These are phyloP conservation scores for Empis stercorea DNA, from an alignment of 2,888 invertebrate species.

Conservation along the genomic window DNA sequence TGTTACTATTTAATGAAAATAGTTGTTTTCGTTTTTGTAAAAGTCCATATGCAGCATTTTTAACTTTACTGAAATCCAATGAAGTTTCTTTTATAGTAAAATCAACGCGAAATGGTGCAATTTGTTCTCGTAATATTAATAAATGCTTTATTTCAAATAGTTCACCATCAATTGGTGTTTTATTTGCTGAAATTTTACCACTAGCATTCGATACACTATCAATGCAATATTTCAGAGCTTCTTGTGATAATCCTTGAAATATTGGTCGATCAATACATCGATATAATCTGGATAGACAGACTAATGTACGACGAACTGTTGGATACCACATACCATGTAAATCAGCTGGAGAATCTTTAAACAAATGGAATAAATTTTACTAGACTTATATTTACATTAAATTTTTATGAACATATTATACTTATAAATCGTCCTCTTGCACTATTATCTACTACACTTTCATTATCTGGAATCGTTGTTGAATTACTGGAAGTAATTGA, in stretches of 20 bases:
- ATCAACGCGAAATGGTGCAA: constrained; percentile 94
- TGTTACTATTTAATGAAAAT: constrained; percentile 76
- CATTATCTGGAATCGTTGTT: constrained; percentile 58
- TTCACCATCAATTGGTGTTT: constrained; percentile 78
- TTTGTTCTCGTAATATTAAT: constrained; percentile 91
- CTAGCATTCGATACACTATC: constrained; percentile 77
- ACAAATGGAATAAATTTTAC: neutral
- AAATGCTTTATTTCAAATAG: constrained; percentile 98
- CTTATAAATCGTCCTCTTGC: constrained; percentile 28
- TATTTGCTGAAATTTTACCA: constrained; percentile 59
- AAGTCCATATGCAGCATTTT: constrained; percentile 66
- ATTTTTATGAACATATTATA: constrained; percentile 11
- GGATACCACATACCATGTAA: constrained; percentile 99
- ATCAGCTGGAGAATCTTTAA: constrained; percentile 74
- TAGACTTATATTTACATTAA: too few species aligned
- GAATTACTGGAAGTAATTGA: constrained; percentile 56
- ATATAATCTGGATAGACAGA: constrained; percentile 78
- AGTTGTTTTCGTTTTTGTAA: constrained; percentile 69
- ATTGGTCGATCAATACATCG: constrained; percentile 89
- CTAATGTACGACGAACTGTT: constrained; percentile 84
- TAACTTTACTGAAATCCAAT: constrained; percentile 86
- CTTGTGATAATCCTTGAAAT: constrained; percentile 94
- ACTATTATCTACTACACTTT: constrained; percentile 41
- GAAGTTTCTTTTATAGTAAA: constrained; percentile 86
- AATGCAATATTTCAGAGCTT: constrained; percentile 85